These are phyloP conservation scores for Enteromius fasciolatus DNA, from an alignment of 2,797 vertebrate species.

Conservation along the genomic window DNA sequence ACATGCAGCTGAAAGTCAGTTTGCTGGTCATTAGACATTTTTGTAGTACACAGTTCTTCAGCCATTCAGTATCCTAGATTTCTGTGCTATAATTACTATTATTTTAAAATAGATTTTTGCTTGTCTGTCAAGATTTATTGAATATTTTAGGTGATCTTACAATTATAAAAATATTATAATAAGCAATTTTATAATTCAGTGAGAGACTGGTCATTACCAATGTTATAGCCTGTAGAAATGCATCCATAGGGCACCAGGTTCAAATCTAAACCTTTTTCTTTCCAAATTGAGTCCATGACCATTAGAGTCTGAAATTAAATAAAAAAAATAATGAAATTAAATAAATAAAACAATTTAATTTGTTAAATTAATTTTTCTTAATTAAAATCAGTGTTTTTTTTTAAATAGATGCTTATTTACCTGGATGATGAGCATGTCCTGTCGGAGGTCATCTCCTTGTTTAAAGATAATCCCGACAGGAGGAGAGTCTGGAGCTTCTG, in stretches of 20 bases:
- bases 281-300: conserved; percentile 84
- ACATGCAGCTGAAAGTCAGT: not conserved
- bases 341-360: conserved; percentile 10
- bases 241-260: conserved; percentile 81
- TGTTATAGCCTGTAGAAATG: conserved; percentile 81
- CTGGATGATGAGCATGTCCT: conserved; percentile 85
- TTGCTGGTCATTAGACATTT: not conserved
- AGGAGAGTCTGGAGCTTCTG: conserved; percentile 61
- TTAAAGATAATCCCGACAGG: conserved; percentile 83
- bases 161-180: not conserved
- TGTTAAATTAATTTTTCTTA: no score
- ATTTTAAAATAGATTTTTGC: not conserved
- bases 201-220: conserved; percentile 65
- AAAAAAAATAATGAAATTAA: no score
- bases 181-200: not conserved
- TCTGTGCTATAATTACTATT: not conserved
- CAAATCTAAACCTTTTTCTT: conserved; percentile 79
- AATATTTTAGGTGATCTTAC: not conserved
- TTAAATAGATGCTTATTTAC: conserved; percentile 54
- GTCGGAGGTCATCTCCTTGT: conserved; percentile 81
- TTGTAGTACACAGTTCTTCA: not conserved
- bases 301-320: conserved; percentile 75
- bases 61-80: not conserved
- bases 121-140: not conserved
- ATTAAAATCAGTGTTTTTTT: not conserved